phyloP scores from a whole-genome alignment of 2,888 invertebrate species.

The Euplexia lucipara region DNA sequence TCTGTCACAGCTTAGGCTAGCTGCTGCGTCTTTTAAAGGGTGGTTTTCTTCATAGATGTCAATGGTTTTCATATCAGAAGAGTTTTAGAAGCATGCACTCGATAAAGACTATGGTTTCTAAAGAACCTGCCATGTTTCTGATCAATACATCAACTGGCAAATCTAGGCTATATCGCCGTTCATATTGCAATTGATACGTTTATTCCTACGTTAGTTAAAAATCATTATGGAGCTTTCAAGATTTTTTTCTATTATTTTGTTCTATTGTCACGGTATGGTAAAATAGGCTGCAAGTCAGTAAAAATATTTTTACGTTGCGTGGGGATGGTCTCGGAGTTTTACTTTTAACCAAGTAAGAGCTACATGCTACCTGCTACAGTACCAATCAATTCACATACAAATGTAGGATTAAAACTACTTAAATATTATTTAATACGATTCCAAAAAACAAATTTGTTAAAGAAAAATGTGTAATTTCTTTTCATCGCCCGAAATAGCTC shows the following conservation, averaged over 20 bases:
- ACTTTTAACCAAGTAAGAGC: too few species aligned
- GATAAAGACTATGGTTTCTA: not conserved
- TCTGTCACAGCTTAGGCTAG: conserved; percentile 8
- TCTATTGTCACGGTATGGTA: too few species aligned
- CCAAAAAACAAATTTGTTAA: not conserved
- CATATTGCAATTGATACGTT: too few species aligned
- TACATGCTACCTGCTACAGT: too few species aligned
- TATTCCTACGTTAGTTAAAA: too few species aligned
- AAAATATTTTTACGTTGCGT: too few species aligned
- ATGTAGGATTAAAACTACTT: not conserved
- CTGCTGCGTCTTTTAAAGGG: not conserved
- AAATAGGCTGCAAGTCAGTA: too few species aligned
- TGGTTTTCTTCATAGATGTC: not conserved
- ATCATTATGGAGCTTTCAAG: too few species aligned
- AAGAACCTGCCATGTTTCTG: not conserved
- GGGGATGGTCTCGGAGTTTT: too few species aligned
- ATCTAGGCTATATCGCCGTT: too few species aligned
- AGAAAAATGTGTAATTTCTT: not conserved
- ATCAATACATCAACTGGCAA: not conserved
- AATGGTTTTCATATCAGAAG: not conserved
- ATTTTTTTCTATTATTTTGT: too few species aligned
- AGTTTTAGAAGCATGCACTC: conserved; percentile 16
- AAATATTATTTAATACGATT: not conserved
- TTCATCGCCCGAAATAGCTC: not conserved
- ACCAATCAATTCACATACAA: not conserved